A percentile compares a stretch with the other conserved stretches of the same genome.
Conservation (phyloP, 2,888 invertebrate species). For the Stenotaenia linearis region DNA sequence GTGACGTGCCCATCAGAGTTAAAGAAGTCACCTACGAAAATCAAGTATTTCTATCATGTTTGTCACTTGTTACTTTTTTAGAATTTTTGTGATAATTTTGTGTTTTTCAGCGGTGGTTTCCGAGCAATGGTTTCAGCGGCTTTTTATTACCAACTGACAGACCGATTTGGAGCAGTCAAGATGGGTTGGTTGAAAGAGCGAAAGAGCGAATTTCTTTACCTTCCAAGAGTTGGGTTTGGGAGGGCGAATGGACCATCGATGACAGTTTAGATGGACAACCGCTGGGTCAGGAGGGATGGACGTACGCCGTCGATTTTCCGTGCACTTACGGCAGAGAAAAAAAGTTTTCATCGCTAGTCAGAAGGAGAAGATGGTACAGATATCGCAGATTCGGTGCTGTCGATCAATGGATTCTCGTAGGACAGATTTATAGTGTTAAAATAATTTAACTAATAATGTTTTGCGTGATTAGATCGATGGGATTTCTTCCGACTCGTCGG, state of each 20-base stretch:
- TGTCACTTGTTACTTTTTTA: too few species aligned
- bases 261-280: constrained; percentile 61
- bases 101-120: constrained; percentile 71
- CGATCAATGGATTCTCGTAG: constrained; percentile 85
- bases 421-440: too few species aligned
- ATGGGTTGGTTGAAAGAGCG: constrained; percentile 71
- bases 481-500: constrained; percentile 43
- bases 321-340: constrained; percentile 71
- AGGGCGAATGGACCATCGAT: constrained; percentile 75
- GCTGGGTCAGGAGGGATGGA: constrained; percentile 84
- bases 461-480: constrained; percentile 40
- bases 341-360: constrained; percentile 79
- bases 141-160: constrained; percentile 81
- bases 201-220: constrained; percentile 78
- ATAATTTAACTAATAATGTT: too few species aligned
- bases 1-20: constrained; percentile 83
- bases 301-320: constrained; percentile 87
- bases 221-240: constrained; percentile 95
- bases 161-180: constrained; percentile 74
- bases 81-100: constrained; percentile 21
- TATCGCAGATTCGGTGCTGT: constrained; percentile 80
- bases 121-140: constrained; percentile 78
- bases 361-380: constrained; percentile 82
- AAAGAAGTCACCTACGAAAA: constrained; percentile 89
- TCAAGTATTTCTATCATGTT: too few species aligned